Evolutionary conservation across 2,113 vertebrate species (phyloP).

Genomic region (Bos indicus): DNA sequence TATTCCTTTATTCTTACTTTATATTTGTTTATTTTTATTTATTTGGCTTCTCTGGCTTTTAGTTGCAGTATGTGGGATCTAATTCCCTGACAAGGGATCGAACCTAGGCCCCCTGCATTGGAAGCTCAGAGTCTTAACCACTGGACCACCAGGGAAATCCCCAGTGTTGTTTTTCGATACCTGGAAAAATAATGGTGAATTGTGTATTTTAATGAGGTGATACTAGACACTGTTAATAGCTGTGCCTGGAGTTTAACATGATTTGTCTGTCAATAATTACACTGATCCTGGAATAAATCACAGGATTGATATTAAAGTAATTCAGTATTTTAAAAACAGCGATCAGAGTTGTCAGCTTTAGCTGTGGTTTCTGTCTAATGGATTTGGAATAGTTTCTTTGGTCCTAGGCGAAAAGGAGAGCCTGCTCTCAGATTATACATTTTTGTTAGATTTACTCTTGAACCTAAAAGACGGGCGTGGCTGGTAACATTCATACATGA

Average conservation of each 20-base stretch:
- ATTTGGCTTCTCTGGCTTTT: background rate
- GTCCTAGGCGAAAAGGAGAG: background rate
- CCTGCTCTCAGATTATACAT: background rate
- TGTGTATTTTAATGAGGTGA: slow-evolving; percentile 3
- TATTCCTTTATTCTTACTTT: background rate
- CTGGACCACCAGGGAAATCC: background rate
- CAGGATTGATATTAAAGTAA: background rate
- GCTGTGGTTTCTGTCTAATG: background rate
- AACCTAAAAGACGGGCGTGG: background rate
- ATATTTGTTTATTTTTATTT: background rate
- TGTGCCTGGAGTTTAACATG: background rate
- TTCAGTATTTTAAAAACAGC: slow-evolving; percentile 5
- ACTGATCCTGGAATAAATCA: slow-evolving; percentile 6
- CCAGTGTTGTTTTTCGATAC: background rate
- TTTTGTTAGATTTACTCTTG: background rate
- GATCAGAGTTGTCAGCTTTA: background rate
- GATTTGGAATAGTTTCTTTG: background rate
- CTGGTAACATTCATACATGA: background rate
- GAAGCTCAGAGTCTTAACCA: background rate
- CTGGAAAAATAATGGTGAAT: background rate
- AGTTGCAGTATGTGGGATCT: background rate
- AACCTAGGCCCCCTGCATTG: background rate
- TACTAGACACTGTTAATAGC: background rate
- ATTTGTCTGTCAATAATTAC: slow-evolving; percentile 2
- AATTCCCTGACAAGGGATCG: background rate